These are phyloP conservation scores for Euphysa ruthae DNA, from an alignment of 30 jellyfish, hydroid and myxozoan genomes.

Conservation along the genomic window DNA sequence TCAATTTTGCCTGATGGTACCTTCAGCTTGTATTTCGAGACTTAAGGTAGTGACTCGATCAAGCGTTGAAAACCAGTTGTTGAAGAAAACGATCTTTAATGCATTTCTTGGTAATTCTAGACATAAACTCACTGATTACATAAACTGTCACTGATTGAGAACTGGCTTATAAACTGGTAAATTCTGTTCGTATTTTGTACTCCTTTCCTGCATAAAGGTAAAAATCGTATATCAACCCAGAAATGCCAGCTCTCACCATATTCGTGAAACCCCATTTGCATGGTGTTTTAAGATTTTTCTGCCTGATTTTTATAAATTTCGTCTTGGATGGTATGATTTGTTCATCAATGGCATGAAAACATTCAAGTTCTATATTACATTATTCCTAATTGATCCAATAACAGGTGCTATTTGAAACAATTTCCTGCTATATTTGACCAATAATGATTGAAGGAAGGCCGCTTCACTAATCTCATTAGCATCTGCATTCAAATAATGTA, in stretches of 20 bases:
- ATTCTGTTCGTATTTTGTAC: background rate
- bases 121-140: too few species aligned
- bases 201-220: constrained; percentile 59
- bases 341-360: constrained; percentile 23
- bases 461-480: constrained; percentile 41
- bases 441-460: constrained; percentile 33
- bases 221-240: constrained; percentile 63
- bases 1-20: constrained; percentile 54
- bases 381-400: constrained; percentile 14
- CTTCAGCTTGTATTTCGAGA: constrained; percentile 35
- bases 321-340: constrained; percentile 22
- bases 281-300: constrained; percentile 67
- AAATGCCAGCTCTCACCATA: constrained; percentile 51
- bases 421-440: constrained; percentile 43
- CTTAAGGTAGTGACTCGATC: constrained; percentile 38
- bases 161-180: constrained; percentile 21
- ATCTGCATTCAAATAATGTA: constrained; percentile 27
- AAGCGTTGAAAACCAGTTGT: constrained; percentile 57
- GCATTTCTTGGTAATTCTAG: constrained; percentile 23
- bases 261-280: constrained; percentile 49
- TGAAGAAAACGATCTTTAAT: constrained; percentile 40
- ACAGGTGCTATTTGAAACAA: constrained; percentile 25
- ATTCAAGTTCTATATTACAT: constrained; percentile 14
- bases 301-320: constrained; percentile 25
- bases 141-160: constrained; percentile 53